Evolutionary conservation across 2,113 vertebrate species (phyloP).

Genomic region (Phaethornis superciliosus): DNA sequence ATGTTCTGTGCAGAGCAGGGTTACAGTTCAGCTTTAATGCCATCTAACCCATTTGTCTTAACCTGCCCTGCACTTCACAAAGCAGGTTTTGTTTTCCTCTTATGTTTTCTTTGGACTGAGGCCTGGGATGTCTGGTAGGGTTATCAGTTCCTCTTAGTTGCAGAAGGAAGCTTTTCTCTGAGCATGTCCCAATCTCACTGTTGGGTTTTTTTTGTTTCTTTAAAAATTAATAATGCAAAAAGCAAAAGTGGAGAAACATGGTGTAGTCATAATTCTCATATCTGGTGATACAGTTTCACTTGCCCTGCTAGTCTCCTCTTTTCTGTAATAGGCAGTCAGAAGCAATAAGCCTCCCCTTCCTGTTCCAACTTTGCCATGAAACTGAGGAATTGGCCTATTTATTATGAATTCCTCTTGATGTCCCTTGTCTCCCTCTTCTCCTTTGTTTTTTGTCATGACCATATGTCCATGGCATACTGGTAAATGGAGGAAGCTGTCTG

Average conservation of each 20-base stretch:
- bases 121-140: neutral
- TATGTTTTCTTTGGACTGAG: neutral
- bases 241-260: neutral
- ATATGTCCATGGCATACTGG: neutral
- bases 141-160: conserved; percentile 2
- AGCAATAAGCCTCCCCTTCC: neutral
- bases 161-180: conserved; percentile 15
- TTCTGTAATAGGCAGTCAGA: neutral
- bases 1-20: neutral
- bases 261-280: neutral
- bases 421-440: neutral
- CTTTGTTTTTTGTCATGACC: neutral
- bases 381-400: neutral
- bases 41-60: neutral
- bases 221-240: neutral
- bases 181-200: neutral
- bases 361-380: conserved; percentile 3
- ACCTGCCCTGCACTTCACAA: neutral
- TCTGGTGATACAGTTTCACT: neutral
- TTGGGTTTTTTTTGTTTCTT: neutral
- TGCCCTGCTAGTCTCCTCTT: neutral
- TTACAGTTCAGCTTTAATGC: neutral
- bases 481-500: neutral
- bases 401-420: neutral
- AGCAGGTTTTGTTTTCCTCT: neutral